Conservation (phyloP, 2,888 invertebrate genomes). For the Isoperla grammatica region DNA sequence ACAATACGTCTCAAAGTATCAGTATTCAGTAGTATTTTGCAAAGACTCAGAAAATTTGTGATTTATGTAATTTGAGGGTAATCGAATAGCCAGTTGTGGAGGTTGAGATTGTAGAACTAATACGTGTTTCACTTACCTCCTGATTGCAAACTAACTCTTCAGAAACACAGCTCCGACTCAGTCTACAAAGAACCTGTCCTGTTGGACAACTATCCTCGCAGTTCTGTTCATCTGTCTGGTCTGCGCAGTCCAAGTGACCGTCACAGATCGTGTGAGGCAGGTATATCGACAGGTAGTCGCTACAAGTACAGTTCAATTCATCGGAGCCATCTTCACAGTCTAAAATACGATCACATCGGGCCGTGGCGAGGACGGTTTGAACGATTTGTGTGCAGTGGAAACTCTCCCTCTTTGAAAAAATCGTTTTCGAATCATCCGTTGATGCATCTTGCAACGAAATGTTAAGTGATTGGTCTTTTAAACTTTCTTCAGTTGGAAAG, state of each 20-base stretch:
- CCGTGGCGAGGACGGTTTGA: constrained; percentile 55
- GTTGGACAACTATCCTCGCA: constrained; percentile 54
- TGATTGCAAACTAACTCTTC: constrained; percentile 58
- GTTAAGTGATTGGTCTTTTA: background rate
- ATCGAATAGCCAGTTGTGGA: too few relatives aligned
- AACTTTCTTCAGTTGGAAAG: background rate
- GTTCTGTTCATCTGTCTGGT: constrained; percentile 66
- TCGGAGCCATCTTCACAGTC: constrained; percentile 83
- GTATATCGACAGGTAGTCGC: constrained; percentile 55
- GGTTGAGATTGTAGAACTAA: too few relatives aligned
- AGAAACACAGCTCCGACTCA: constrained; percentile 60
- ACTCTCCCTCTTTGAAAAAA: background rate
- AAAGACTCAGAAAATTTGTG: too few relatives aligned
- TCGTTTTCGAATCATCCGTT: too few relatives aligned
- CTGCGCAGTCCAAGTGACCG: constrained; percentile 65
- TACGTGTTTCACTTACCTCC: constrained; percentile 35
- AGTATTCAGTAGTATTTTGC: too few relatives aligned
- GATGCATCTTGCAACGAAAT: constrained; percentile 10
- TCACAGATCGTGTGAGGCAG: constrained; percentile 62
- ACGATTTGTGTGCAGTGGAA: constrained; percentile 50
- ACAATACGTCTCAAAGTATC: too few relatives aligned
- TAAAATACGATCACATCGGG: constrained; percentile 60
- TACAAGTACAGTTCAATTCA: constrained; percentile 66
- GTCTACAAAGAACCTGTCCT: constrained; percentile 57
- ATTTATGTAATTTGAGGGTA: too few relatives aligned